These are phyloP conservation scores for Athene noctua DNA, from an alignment of 2,113 vertebrate species.

Conservation along the genomic window DNA sequence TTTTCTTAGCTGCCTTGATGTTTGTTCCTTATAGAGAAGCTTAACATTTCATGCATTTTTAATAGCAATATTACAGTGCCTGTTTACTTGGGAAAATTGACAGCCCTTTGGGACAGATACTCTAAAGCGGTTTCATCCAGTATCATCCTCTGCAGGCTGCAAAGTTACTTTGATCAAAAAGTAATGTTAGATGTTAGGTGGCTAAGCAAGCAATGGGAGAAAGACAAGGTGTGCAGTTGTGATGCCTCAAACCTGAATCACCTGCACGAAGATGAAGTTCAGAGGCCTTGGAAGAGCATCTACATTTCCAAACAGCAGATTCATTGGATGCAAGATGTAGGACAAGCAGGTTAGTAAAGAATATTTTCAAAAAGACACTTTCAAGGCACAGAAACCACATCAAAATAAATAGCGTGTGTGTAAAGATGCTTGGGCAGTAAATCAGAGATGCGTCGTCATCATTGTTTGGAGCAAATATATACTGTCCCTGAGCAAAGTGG, in stretches of 20 bases:
- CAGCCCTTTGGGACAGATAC: neutral
- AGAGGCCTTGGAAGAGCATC: neutral
- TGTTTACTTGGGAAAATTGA: neutral
- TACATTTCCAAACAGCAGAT: neutral
- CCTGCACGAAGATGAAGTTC: neutral
- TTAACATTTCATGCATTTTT: neutral
- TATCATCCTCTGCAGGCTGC: neutral
- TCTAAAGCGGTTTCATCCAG: neutral
- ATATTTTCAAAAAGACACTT: neutral
- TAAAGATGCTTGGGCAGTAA: neutral
- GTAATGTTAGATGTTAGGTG: neutral
- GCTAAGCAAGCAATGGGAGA: neutral
- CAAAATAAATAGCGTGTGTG: neutral
- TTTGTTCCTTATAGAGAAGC: neutral
- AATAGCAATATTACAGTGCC: neutral
- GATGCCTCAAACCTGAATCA: neutral
- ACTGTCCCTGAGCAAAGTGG: neutral
- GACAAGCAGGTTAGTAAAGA: neutral
- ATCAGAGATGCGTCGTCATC: accelerated
- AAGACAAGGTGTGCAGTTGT: neutral
- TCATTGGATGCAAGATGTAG: accelerated
- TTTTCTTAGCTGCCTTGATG: neutral
- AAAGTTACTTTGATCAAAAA: neutral
- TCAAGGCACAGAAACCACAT: neutral
- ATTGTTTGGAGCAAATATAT: neutral